phyloP scores from a whole-genome alignment of 2,797 vertebrate species.

The Polyboroides typus region DNA sequence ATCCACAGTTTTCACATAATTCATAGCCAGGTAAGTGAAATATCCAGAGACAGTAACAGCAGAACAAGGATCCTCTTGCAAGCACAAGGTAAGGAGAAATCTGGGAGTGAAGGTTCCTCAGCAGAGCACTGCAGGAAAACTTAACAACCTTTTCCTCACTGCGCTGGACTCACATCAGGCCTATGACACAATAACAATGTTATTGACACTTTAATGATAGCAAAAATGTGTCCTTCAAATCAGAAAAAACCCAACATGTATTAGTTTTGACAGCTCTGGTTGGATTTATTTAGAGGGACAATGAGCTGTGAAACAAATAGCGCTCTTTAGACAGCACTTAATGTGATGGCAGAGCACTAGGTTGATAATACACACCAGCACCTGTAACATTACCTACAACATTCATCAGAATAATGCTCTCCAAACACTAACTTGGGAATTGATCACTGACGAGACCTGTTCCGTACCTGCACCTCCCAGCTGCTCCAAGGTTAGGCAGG shows the following conservation, averaged over 20 bases:
- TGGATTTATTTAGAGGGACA: conserved; percentile 37
- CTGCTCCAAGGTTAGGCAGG: neutral
- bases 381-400: neutral
- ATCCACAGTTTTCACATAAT: neutral
- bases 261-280: conserved; percentile 14
- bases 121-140: neutral
- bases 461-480: fast-evolving
- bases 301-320: conserved; percentile 25
- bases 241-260: neutral
- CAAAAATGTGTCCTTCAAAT: conserved; percentile 36
- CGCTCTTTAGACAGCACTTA: conserved; percentile 8
- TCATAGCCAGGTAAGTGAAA: neutral
- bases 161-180: neutral
- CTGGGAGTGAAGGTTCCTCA: neutral
- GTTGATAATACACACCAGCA: neutral
- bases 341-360: neutral
- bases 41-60: neutral
- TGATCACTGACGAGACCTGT: neutral
- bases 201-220: conserved; percentile 22
- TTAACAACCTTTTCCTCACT: neutral
- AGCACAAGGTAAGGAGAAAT: neutral
- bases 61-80: neutral
- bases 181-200: neutral
- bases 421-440: neutral
- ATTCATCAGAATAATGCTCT: neutral